phyloP scores from a whole-genome alignment of 1,140 invertebrate species.

The Nasonia vitripennis region DNA sequence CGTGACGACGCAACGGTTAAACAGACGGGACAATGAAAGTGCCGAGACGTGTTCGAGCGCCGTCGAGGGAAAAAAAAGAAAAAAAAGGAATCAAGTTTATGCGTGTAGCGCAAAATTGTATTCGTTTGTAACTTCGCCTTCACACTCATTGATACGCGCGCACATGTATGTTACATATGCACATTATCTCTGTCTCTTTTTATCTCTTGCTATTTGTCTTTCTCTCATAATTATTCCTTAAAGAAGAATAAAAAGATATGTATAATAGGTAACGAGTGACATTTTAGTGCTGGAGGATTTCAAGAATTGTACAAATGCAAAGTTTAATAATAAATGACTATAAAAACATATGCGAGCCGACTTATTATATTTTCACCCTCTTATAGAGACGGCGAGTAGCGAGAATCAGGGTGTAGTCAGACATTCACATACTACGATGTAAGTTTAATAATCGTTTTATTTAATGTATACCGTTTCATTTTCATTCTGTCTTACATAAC shows the following conservation, averaged over 20 bases:
- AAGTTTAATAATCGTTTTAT: background rate
- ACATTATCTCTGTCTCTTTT: background rate
- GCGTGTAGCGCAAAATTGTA: background rate
- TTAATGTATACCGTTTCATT: background rate
- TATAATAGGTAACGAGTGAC: constrained; percentile 31
- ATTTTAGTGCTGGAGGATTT: constrained; percentile 10
- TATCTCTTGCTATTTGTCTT: background rate
- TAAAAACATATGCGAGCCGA: background rate
- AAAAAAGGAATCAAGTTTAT: too few species aligned
- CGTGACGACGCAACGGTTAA: background rate
- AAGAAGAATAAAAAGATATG: background rate
- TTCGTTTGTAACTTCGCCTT: background rate
- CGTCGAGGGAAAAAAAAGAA: too few species aligned
- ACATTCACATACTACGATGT: background rate
- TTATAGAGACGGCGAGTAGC: background rate
- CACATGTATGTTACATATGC: background rate
- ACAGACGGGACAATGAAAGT: background rate
- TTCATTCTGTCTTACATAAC: background rate
- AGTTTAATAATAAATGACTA: constrained; percentile 46
- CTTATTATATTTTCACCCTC: too few species aligned
- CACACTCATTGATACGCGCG: background rate
- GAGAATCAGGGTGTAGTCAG: background rate
- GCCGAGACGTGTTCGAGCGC: too few species aligned
- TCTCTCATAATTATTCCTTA: constrained; percentile 33
- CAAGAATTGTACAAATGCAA: constrained; percentile 35